Evolutionary conservation across 37 sponge, comb jelly and placozoan species (phyloP), one percentile per base, ranked within the genome.

Genomic region (Oopsacas minuta): DNA sequence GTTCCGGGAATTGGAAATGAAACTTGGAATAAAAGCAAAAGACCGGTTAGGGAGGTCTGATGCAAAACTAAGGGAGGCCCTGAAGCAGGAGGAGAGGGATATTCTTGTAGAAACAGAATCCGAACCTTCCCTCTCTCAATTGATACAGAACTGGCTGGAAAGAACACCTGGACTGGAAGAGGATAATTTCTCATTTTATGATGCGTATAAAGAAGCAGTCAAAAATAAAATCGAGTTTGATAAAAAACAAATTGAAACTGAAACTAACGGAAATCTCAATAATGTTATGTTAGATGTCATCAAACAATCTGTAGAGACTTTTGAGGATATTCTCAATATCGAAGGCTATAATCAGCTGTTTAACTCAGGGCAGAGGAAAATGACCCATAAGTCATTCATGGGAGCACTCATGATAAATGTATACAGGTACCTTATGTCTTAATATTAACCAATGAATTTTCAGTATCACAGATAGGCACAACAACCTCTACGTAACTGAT

Each of bases 361-460:
- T 38, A 35, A 53, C 37, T 17, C 15, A 37, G 86, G 91, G 23
- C 83, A 83, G 23, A 39, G 88, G 52, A 51, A 83, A 52, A 81
- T 90, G 20, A 85, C 91, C 1, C 85, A 90, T 84, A 87, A 85
- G 35, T 88, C 88, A 0, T 17, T 85, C 37, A 82, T 81, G 38
- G 91, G 91, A 34, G 91, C 91, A n/a, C 86, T 90, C 37, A 85
- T 88, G 91, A 39, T 90, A 25, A 53, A 49, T 30, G 39, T 90
- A n/a, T 90, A 90, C 39, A 37, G 91, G 88, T 90, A 34, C n/a
- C n/a, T n/a, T n/a, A n/a, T n/a, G n/a, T n/a, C n/a, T n/a, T n/a
- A n/a, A n/a, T n/a, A n/a, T n/a, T n/a, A n/a, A n/a, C n/a, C n/a
- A n/a, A n/a, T n/a, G n/a, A n/a, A n/a, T n/a, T n/a, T n/a, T n/a